These are phyloP conservation scores for Parotocinclus haroldoi DNA, from an alignment of 2,797 vertebrate species.

Conservation along the genomic window DNA sequence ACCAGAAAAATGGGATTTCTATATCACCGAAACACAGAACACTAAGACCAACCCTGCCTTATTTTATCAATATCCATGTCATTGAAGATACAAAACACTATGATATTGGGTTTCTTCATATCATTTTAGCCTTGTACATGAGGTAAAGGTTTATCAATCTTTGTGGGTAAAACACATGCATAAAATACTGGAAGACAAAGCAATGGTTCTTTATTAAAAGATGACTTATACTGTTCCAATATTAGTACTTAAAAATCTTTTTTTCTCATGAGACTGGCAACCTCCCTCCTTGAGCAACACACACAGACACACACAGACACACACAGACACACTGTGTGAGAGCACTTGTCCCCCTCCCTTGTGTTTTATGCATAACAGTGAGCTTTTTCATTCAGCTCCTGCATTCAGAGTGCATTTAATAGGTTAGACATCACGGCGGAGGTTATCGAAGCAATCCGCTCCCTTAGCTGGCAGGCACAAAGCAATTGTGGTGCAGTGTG, in stretches of 20 bases:
- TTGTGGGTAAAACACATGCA: constrained; percentile 27
- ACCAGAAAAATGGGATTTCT: too few species aligned
- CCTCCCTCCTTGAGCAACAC: constrained; percentile 30
- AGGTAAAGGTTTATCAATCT: constrained; percentile 25
- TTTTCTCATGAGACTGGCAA: constrained; percentile 32
- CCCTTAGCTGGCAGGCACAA: constrained; percentile 45
- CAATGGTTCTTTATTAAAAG: constrained; percentile 10
- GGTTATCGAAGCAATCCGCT: constrained; percentile 52
- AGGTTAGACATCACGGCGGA: constrained; percentile 49
- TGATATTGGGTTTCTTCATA: too few species aligned
- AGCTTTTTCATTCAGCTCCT: constrained; percentile 36
- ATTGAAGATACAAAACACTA: constrained; percentile 2
- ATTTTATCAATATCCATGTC: too few species aligned
- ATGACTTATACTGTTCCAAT: constrained; percentile 33
- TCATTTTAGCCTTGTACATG: constrained; percentile 25
- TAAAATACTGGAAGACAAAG: constrained; percentile 11
- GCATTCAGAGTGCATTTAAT: constrained; percentile 47
- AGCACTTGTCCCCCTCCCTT: constrained; percentile 3
- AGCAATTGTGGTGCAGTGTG: constrained; percentile 28
- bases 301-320: constrained; percentile 17
- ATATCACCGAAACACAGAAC: too few species aligned
- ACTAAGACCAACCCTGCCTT: too few species aligned
- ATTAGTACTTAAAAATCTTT: constrained; percentile 15
- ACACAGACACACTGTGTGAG: constrained; percentile 11
- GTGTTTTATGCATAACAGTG: constrained; percentile 38